Percentiles rank a stretch among this genome's conserved stretches.
Evolutionary conservation across 2,797 vertebrate genomes (phyloP).

Genomic region (Enteromius unitaeniatus): DNA sequence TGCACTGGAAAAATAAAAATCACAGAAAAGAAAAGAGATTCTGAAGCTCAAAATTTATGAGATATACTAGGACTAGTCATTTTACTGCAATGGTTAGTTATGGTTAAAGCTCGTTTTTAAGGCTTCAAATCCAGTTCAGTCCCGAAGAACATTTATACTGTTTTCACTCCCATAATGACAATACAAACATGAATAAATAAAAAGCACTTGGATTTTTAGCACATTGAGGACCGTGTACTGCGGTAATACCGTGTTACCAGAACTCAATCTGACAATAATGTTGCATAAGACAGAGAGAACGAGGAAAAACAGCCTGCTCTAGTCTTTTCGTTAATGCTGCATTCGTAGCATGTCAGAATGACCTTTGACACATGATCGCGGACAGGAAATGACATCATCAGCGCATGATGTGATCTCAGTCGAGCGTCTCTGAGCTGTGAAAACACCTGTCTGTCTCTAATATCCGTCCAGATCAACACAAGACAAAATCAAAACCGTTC

Average conservation of each 20-base stretch:
- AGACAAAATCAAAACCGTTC: neutral
- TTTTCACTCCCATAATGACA: neutral
- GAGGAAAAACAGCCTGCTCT: neutral
- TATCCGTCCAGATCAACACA: neutral
- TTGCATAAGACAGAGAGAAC: neutral
- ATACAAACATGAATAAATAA: neutral
- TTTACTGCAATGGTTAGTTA: neutral
- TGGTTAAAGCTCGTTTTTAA: neutral
- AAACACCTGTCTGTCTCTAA: neutral
- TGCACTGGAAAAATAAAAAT: neutral
- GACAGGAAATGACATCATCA: constrained; percentile 7
- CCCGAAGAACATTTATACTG: neutral
- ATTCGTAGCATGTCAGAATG: neutral
- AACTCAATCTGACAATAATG: neutral
- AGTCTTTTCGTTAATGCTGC: neutral
- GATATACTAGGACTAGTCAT: neutral
- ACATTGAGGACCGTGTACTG: neutral
- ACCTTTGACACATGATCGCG: neutral
- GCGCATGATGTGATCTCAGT: neutral
- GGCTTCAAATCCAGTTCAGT: constrained; percentile 8
- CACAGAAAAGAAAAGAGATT: neutral
- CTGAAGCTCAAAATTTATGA: neutral
- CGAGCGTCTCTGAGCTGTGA: neutral
- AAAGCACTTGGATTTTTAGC: neutral
- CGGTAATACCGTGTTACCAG: neutral